phyloP scores from a whole-genome alignment of 2,113 vertebrate species.

The Diadophis punctatus region DNA sequence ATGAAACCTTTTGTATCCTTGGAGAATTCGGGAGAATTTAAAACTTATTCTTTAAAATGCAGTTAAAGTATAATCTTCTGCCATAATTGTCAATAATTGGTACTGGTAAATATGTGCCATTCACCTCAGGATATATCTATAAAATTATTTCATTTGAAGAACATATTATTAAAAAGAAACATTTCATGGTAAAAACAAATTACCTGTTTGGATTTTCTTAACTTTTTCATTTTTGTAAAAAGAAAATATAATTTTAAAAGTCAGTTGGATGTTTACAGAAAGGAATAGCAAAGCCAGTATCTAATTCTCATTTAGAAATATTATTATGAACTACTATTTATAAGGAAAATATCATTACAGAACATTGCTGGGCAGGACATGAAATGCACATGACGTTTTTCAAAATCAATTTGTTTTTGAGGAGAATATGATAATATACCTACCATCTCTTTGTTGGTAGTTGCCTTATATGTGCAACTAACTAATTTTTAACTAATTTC shows the following conservation, averaged over 20 bases:
- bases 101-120: background rate
- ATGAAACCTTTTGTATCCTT: background rate
- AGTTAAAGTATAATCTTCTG: background rate
- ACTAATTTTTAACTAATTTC: background rate
- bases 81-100: background rate
- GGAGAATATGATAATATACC: background rate
- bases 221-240: background rate
- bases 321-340: background rate
- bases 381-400: background rate
- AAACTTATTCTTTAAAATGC: background rate
- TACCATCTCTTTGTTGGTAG: background rate
- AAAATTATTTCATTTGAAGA: background rate
- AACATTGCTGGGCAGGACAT: background rate
- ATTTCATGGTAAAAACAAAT: background rate
- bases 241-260: background rate
- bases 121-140: background rate
- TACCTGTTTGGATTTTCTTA: background rate
- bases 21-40: background rate
- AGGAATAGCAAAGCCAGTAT: background rate
- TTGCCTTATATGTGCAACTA: background rate
- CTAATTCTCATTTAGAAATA: background rate
- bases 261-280: background rate
- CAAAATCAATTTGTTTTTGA: background rate
- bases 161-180: background rate
- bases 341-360: background rate